A percentile compares a stretch with the other conserved stretches of the same genome.
phyloP scores from a whole-genome alignment of 2,113 vertebrate species.

The Coptodon bakossiorum region DNA sequence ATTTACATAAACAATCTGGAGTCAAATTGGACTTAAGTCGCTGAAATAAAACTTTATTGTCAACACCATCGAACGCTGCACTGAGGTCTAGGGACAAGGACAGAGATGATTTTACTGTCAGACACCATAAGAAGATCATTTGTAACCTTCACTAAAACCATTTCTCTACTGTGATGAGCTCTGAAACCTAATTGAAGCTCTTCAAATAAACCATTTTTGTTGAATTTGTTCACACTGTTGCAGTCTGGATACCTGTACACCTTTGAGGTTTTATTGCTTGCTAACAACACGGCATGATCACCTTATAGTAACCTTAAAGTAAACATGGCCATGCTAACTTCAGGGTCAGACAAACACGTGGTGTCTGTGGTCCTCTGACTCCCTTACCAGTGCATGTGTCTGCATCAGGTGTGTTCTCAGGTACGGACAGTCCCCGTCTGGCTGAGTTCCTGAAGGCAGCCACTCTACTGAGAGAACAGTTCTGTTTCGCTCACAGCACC shows the following conservation, averaged over 20 bases:
- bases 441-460: conserved; percentile 67
- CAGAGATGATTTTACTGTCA: too few relatives aligned
- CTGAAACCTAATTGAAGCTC: background rate
- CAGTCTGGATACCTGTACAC: background rate
- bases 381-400: background rate
- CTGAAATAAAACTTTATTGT: too few relatives aligned
- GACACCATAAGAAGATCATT: background rate
- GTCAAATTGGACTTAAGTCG: too few relatives aligned
- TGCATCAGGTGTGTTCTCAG: conserved; percentile 65
- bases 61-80: too few relatives aligned
- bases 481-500: conserved; percentile 63
- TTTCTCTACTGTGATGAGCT: background rate
- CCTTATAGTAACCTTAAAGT: background rate
- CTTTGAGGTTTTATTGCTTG: background rate
- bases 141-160: background rate
- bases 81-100: too few relatives aligned
- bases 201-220: background rate
- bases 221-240: background rate
- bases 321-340: background rate
- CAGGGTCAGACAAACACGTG: background rate
- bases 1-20: too few relatives aligned
- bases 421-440: conserved; percentile 20
- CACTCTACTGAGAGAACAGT: conserved; percentile 62
- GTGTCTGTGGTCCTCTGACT: background rate
- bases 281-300: background rate